Percentiles rank a stretch among this genome's conserved stretches.
Evolutionary conservation across 2,797 vertebrate species (phyloP).

Genomic region (Pampus argenteus): DNA sequence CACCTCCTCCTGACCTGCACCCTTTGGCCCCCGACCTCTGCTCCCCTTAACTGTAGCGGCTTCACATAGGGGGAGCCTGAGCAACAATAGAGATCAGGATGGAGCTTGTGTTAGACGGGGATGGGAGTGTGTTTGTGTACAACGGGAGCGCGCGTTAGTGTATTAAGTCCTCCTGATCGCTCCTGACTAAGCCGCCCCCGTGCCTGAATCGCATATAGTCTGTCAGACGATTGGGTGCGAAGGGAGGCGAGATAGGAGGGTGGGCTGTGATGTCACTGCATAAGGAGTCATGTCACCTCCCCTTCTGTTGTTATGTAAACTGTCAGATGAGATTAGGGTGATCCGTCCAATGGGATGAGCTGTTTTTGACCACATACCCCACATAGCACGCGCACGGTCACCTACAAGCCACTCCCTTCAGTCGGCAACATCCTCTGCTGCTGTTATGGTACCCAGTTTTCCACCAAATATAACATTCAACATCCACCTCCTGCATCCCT

Average conservation of each 20-base stretch:
- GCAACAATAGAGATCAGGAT: constrained; percentile 53
- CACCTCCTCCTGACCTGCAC: constrained; percentile 56
- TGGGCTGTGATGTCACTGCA: constrained; percentile 68
- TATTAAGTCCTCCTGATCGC: constrained; percentile 42
- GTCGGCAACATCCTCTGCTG: background rate
- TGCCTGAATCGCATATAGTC: constrained; percentile 54
- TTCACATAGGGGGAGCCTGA: constrained; percentile 54
- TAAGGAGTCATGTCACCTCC: constrained; percentile 56
- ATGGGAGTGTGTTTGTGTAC: constrained; percentile 36
- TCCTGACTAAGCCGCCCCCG: constrained; percentile 34
- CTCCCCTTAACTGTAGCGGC: constrained; percentile 33
- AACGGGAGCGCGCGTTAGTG: constrained; percentile 20
- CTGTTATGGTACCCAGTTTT: background rate
- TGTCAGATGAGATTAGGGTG: constrained; percentile 67
- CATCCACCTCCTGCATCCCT: background rate
- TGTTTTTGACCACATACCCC: constrained; percentile 75
- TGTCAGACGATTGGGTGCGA: constrained; percentile 54
- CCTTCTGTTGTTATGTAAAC: constrained; percentile 80
- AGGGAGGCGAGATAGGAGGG: constrained; percentile 37
- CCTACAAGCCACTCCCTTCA: constrained; percentile 34
- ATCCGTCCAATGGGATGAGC: constrained; percentile 77
- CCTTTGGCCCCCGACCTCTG: constrained; percentile 56
- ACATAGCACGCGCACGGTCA: background rate
- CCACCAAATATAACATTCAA: background rate
- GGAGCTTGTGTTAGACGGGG: constrained; percentile 49